These are phyloP conservation scores for Centrocercus urophasianus DNA, from an alignment of 2,113 vertebrate genomes.

Conservation along the genomic window DNA sequence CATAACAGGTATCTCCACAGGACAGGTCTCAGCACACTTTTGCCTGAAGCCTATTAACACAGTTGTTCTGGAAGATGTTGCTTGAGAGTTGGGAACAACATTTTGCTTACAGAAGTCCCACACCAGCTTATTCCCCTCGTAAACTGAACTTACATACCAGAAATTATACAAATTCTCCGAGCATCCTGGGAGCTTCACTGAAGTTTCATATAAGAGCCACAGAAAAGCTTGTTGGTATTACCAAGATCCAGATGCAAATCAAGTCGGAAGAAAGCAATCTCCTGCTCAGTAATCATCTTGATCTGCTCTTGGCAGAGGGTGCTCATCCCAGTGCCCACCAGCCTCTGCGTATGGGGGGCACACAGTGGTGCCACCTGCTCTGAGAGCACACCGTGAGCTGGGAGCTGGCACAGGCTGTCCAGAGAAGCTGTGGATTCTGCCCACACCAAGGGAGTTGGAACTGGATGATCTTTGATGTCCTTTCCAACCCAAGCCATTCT, in stretches of 20 bases:
- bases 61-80: not conserved
- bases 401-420: no score
- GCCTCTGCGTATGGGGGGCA: not conserved
- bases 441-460: no score
- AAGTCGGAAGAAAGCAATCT: not conserved
- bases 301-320: not conserved
- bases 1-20: not conserved
- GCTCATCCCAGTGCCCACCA: accelerated
- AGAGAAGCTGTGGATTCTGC: no score
- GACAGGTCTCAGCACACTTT: not conserved
- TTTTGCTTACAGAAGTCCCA: not conserved
- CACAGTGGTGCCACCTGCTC: not conserved
- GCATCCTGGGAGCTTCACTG: not conserved
- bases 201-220: not conserved
- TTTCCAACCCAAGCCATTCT: no score
- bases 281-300: not conserved
- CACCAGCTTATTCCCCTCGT: not conserved
- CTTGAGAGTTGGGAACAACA: not conserved
- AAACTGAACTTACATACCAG: not conserved
- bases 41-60: not conserved
- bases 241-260: not conserved
- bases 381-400: not conserved
- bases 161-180: not conserved
- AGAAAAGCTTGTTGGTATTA: not conserved
- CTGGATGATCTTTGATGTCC: no score